Evolutionary conservation across 2,113 vertebrate genomes (phyloP).

Genomic region (Eclectus roratus): DNA sequence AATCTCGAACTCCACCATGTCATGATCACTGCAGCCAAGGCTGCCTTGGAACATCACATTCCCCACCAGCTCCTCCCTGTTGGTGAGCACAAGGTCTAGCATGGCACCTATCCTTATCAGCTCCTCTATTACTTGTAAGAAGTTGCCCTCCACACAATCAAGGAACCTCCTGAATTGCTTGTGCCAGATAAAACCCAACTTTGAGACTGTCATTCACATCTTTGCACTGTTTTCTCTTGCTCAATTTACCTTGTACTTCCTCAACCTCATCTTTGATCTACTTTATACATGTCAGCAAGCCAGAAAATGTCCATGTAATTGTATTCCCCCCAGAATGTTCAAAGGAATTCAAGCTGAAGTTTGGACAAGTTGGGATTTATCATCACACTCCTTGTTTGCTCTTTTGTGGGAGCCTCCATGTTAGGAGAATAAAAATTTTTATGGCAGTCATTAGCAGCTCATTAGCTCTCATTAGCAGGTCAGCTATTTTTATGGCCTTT

Average conservation of each 20-base stretch:
- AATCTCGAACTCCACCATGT: neutral
- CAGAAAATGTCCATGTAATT: neutral
- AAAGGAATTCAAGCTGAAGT: neutral
- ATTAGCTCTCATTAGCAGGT: neutral
- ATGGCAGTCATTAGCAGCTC: neutral
- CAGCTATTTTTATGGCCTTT: neutral
- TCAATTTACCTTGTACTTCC: neutral
- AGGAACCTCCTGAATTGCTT: neutral
- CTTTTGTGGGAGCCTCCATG: neutral
- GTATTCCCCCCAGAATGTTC: neutral
- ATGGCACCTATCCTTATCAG: neutral
- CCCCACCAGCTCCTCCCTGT: neutral
- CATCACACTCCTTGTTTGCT: neutral
- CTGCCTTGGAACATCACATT: neutral
- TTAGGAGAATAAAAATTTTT: neutral
- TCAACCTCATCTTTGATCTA: neutral
- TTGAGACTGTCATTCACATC: neutral
- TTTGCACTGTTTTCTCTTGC: neutral
- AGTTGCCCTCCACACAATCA: neutral
- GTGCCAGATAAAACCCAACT: neutral
- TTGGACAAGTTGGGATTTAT: neutral
- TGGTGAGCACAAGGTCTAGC: neutral
- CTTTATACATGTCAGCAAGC: neutral
- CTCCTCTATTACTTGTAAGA: neutral
- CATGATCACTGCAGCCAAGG: neutral